Evolutionary conservation across 2,888 invertebrate species (phyloP).

Genomic region (Noctua fimbriata): DNA sequence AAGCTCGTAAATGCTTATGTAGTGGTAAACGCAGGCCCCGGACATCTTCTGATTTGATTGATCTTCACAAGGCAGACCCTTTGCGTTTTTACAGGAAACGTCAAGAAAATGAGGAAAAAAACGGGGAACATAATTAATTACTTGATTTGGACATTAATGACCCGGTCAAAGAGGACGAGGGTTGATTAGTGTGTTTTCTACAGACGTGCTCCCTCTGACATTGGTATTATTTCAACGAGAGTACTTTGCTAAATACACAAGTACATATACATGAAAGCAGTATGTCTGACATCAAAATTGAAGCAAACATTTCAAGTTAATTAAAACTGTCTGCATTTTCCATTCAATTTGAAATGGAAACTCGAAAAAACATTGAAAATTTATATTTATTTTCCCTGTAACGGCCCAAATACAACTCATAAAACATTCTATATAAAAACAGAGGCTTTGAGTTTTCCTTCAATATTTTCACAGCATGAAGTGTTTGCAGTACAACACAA

Average conservation of each 20-base stretch:
- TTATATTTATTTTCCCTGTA: conserved; percentile 34
- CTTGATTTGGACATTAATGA: conserved; percentile 90
- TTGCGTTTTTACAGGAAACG: conserved; percentile 85
- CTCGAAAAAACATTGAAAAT: conserved; percentile 18
- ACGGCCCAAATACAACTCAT: conserved; percentile 54
- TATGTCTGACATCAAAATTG: conserved; percentile 9
- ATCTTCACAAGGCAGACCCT: conserved; percentile 82
- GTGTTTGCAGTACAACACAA: conserved; percentile 79
- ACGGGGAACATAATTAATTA: conserved; percentile 88
- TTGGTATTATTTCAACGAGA: conserved; percentile 66
- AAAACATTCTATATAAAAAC: conserved; percentile 70
- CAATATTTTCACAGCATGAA: conserved; percentile 81
- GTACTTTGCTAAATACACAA: conserved; percentile 6
- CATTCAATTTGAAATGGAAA: conserved; percentile 12
- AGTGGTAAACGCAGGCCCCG: conserved; percentile 80
- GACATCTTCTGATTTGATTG: conserved; percentile 87
- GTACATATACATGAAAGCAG: background rate
- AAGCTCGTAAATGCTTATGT: conserved; percentile 85
- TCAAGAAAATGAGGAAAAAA: conserved; percentile 87
- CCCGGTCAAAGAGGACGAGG: conserved; percentile 85
- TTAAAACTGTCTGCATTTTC: conserved; percentile 19
- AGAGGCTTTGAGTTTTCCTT: conserved; percentile 72
- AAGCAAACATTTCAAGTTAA: conserved; percentile 32
- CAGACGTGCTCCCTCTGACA: conserved; percentile 74
- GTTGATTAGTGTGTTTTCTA: conserved; percentile 85